Evolutionary conservation across 2,888 invertebrate species (phyloP), one percentile per base, ranked within the genome.

Genomic region (Scaptomyza flava): DNA sequence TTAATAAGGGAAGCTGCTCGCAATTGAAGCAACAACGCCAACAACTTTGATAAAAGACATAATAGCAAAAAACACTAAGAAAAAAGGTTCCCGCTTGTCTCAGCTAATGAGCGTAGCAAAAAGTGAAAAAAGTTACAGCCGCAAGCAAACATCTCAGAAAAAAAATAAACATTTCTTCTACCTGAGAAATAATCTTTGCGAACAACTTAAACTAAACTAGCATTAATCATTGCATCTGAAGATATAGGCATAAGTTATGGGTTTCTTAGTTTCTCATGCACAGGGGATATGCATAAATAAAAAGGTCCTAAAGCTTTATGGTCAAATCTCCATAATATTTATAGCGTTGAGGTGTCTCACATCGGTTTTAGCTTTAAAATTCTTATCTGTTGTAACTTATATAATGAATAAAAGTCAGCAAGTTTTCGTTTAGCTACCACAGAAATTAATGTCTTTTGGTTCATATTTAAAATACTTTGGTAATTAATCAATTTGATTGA

Each of bases 401-500:
- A 59, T 61, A 61, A 71, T 61, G 57, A 76, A 53, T 50, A 50
- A 71, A 57, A 50, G 45, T 66, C 66, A 66, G 50, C 66, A 59
- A 36, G 27, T 23, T 48, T 11, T 31, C 23, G 5, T 6, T 31
- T 47, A 17, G 60, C 51, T 54, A 65, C 81, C 84, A 78, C 76
- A 81, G 63, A 81, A 81, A 87, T 81, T 83, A 81, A 81, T 87
- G 81, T 72, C 58, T 50, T 63, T 45, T 59, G 67, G 48, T 70
- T 70, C 70, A 77, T 74, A 81, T 85, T 72, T 81, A 72, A 81
- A 83, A 80, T 71, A 68, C 45, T 76, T 63, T 42, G 70, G 77
- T 84, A 85, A 85, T 85, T 85, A 89, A 89, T 85, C 85, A 85
- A 77, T 79, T 79, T 85, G 89, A 85, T 85, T 79, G 89, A 89